Evolutionary conservation across 1,140 invertebrate species (phyloP), one percentile per base, ranked within the genome.

Genomic region (Papilio glaucus): DNA sequence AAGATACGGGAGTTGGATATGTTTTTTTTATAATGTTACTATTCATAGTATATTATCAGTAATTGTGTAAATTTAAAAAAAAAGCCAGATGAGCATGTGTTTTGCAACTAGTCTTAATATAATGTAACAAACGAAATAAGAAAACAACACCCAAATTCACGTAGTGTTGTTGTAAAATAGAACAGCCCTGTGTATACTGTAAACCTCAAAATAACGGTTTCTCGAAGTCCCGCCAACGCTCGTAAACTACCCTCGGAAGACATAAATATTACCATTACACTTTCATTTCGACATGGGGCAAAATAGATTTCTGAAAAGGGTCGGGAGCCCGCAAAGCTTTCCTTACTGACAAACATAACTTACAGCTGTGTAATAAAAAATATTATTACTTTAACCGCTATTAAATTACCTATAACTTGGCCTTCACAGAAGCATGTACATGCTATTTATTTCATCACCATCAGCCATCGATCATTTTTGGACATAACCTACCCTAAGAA

Each of bases 171-270:
- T 24, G 9, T 12, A 13, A 13, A 26, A 57, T 10, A 57, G 24
- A 12, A 26, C 12, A 3, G 8, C 21, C 3, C 21, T 12, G 4
- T 13, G 39, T 24, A 26, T 57, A 57, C 21, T 10, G 15, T 57
- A 57, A 57, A 26, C 49, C 49, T 57, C 49, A 57, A 57, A 57
- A 57, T 21, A 57, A 24, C 21, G 49, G 49, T 57, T 57, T 24
- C 9, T 26, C 1, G 49, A 57, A 57, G 6, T 9, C 18, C 49
- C 49, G 49, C 49, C 49, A 10, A 24, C 49, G 49, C 10, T 24
- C 49, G 49, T 57, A 57, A 57, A 57, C 49, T 57, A 57, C 49
- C 49, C 49, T 57, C 49, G 49, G 49, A 57, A 57, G 49, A 57
- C 49, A 57, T 57, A 57, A 57, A 57, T 57, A 24, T 57, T 57